Percentiles rank a stretch among this genome's conserved stretches.
These are phyloP conservation scores for Sebastes fasciatus DNA, from an alignment of 2,113 vertebrate species.

Conservation along the genomic window DNA sequence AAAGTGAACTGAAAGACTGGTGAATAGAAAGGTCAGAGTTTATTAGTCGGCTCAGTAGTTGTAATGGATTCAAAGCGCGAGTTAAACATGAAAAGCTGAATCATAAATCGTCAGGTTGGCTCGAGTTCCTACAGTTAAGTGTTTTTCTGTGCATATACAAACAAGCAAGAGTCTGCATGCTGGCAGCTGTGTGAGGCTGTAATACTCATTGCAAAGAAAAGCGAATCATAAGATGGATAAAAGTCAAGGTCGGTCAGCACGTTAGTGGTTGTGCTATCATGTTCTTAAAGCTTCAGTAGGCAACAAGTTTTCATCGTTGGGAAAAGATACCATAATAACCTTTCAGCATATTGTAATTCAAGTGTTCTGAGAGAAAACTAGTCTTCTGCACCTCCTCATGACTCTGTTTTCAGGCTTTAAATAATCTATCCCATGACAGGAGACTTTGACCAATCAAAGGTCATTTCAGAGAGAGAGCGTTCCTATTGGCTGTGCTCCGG, in stretches of 20 bases:
- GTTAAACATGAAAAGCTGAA: neutral
- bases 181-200: neutral
- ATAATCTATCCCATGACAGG: too few species aligned
- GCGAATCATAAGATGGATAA: neutral
- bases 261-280: neutral
- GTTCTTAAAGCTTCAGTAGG: too few species aligned
- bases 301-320: too few species aligned
- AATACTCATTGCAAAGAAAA: neutral
- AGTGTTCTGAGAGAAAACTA: too few species aligned
- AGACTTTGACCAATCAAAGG: too few species aligned
- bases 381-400: too few species aligned
- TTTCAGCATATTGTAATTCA: too few species aligned
- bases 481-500: too few species aligned
- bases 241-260: neutral
- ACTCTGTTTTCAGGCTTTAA: too few species aligned
- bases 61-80: neutral
- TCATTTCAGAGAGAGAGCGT: too few species aligned
- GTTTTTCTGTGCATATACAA: neutral
- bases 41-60: neutral
- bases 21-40: constrained; percentile 29
- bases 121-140: neutral
- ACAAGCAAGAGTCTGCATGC: neutral
- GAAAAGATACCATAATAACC: too few species aligned
- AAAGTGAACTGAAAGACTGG: constrained; percentile 13
- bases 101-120: neutral